Conservation (phyloP, 2,113 vertebrate genomes). For the Thinocorus orbignyianus region DNA sequence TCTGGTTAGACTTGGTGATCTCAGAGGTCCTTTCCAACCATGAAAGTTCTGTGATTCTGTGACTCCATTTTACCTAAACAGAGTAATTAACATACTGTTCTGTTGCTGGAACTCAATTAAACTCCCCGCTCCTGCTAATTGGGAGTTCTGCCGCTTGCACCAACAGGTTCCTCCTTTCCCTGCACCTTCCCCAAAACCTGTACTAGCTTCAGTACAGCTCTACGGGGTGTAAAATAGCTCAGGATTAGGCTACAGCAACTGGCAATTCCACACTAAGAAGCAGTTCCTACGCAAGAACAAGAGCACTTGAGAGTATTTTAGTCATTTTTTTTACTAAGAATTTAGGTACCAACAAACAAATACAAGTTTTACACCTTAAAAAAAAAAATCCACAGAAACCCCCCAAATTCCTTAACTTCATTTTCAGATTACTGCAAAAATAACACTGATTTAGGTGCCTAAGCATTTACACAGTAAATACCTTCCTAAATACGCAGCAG, state of each 20-base stretch:
- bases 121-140: not conserved
- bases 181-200: not conserved
- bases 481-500: not conserved
- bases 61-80: not conserved
- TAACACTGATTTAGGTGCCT: not conserved
- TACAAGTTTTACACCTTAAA: not conserved
- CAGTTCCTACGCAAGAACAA: not conserved
- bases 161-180: not conserved
- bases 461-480: conserved; percentile 33
- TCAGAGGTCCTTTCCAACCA: no score
- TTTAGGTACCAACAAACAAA: not conserved
- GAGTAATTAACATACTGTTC: not conserved
- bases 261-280: not conserved
- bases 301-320: not conserved
- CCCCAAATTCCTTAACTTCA: not conserved
- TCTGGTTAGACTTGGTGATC: no score
- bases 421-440: not conserved
- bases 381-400: not conserved
- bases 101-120: not conserved
- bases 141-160: not conserved
- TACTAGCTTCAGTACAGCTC: not conserved
- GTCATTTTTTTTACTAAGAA: not conserved
- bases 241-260: not conserved
- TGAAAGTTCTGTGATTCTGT: no score
- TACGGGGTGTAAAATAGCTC: not conserved